Evolutionary conservation across 1,140 invertebrate species (phyloP), one percentile per base, ranked within the genome.

Genomic region (Eurosta solidaginis): DNA sequence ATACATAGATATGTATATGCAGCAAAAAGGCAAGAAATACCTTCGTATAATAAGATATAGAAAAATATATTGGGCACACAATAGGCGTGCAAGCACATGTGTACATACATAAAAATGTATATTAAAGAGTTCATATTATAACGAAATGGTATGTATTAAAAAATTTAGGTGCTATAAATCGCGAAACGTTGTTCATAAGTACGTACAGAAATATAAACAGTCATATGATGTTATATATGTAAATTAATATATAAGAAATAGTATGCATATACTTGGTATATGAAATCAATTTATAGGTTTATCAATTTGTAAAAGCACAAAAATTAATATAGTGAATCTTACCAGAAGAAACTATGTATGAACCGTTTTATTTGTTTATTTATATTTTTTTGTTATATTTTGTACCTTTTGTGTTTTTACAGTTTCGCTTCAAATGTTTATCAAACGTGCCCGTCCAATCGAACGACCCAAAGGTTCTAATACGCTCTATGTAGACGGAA

Each of bases 301-400:
- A 54, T 27, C 9, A 25, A 7, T 22, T 54, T 54, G 27, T 54
- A 20, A 54, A 54, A 54, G 40, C 17, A 3, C 49, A 52, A 20
- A 68, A 54, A 68, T 5, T 33, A 68, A 68, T 68, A 20, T 68
- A 68, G 20, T 68, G 59, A 40, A 68, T 68, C 59, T 68, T 68
- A 68, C 59, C 59, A 68, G n/a, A 36, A 59, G 40, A 68, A 40
- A 9, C 12, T 68, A 20, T 68, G n/a, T 12, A 68, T 40, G 27
- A 40, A 68, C 59, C 59, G n/a, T 29, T 27, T 68, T 68, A 7
- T 40, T 68, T 68, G 33, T 40, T 40, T 54, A 20, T 25, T 49
- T 49, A 3, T 49, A 17, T 49, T 49, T 17, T 4, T 54, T 54
- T 54, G 45, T n/a, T 49, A 10, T 7, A 54, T 3, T 54, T 25